A percentile compares a stretch with the other conserved stretches of the same genome.
Conservation (phyloP, 1,140 invertebrate species). For the Caenorhabditis latens region DNA sequence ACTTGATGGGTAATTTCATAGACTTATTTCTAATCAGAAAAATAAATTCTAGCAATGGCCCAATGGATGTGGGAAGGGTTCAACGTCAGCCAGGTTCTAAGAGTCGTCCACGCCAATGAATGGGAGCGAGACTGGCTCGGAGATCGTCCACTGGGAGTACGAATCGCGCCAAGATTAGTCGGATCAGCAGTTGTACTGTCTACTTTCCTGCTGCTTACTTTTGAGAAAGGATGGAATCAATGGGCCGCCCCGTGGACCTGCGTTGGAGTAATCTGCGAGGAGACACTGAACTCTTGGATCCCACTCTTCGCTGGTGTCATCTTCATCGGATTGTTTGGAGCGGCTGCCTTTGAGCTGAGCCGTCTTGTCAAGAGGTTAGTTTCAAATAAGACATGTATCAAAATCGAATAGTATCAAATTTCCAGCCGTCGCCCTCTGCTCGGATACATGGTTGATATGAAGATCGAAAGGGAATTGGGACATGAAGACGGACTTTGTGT, state of each 20-base stretch:
- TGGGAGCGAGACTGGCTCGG: neutral
- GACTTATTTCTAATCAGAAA: neutral
- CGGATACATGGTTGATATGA: neutral
- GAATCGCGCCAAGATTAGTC: neutral
- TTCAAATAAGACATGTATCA: neutral
- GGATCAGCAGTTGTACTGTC: neutral
- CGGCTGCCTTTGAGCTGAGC: neutral
- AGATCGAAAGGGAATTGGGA: neutral
- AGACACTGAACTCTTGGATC: neutral
- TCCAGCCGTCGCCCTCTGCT: conserved; percentile 32
- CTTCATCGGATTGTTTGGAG: neutral
- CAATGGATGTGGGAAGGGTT: neutral
- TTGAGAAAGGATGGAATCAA: neutral
- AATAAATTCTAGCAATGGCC: conserved; percentile 1
- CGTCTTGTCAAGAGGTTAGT: neutral
- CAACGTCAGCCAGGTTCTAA: conserved; percentile 11
- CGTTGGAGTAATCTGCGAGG: conserved; percentile 24
- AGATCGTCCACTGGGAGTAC: neutral
- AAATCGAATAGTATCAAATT: neutral
- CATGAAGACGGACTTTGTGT: neutral
- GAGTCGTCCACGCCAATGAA: neutral
- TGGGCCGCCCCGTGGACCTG: conserved; percentile 11
- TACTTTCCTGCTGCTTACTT: neutral
- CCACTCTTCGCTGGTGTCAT: conserved; percentile 12
- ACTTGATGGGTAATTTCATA: neutral